These are phyloP conservation scores for Chelidonichthys spinosus DNA, from an alignment of 2,797 vertebrate species.

Conservation along the genomic window DNA sequence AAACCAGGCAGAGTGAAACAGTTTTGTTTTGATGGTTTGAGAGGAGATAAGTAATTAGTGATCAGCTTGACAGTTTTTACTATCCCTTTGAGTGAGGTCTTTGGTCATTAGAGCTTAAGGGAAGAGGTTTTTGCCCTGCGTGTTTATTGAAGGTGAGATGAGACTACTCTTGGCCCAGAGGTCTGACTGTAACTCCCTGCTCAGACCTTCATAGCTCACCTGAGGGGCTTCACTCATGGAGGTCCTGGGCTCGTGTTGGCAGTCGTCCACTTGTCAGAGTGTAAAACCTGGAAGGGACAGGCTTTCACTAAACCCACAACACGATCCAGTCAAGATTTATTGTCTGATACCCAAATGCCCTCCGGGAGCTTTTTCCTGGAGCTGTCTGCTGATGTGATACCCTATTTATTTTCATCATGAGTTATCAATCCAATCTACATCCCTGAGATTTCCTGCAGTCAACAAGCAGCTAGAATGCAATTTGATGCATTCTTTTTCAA, in stretches of 20 bases:
- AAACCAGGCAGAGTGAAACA: constrained; percentile 35
- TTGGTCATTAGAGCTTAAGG: constrained; percentile 46
- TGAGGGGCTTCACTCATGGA: constrained; percentile 42
- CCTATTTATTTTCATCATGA: constrained; percentile 13
- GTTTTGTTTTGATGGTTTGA: constrained; percentile 53
- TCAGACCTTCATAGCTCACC: constrained; percentile 19
- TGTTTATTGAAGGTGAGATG: constrained; percentile 42
- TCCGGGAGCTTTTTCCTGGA: constrained; percentile 7
- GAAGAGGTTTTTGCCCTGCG: constrained; percentile 13
- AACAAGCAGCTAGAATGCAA: not conserved
- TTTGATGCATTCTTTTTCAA: not conserved
- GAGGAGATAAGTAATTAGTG: constrained; percentile 50
- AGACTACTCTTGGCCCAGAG: constrained; percentile 22
- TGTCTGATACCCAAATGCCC: constrained; percentile 22
- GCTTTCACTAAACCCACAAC: constrained; percentile 32
- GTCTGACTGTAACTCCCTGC: not conserved
- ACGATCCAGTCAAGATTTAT: constrained; percentile 30
- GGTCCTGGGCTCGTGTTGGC: constrained; percentile 40
- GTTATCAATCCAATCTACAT: not conserved
- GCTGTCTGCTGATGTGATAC: not conserved
- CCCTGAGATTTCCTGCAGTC: not conserved
- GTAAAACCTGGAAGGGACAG: constrained; percentile 38
- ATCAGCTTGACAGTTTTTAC: constrained; percentile 46
- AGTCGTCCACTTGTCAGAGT: constrained; percentile 25
- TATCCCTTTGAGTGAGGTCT: constrained; percentile 38